Evolutionary conservation across 2,888 invertebrate species (phyloP), one percentile per base, ranked within the genome.

Genomic region (Acheta domesticus): DNA sequence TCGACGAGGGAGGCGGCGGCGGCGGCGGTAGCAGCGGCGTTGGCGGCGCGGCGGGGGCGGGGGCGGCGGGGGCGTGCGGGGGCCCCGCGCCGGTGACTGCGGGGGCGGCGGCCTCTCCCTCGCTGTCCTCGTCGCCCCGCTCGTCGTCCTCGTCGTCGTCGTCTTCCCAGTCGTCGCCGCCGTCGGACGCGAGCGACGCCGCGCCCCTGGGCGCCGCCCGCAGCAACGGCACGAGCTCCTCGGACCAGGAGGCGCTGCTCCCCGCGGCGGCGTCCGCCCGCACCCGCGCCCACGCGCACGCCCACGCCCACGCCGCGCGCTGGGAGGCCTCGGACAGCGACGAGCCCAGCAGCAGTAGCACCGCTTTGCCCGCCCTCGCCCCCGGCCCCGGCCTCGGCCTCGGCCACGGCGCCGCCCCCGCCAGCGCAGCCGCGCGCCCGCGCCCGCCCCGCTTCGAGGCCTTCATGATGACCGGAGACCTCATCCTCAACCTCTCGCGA

Each of bases 391-490:
- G 86, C 88, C 83, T 85, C 84, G 83, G 85, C 74, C n/a, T 19
- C 19, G n/a, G 21, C 23, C 21, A 16, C 20, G 21, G 20, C 16
- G 20, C 75, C 14, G 23, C 75, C 23, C 75, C 75, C 75, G 12
- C 16, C 75, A 48, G 76, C 48, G 14, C 48, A 20, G 19, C 48
- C 48, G 48, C 21, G 19, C 76, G 36, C 76, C 87, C 81, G 86
- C 88, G 83, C 86, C 86, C 86, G 85, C 88, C 86, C 79, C 93
- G 95, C 87, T 96, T 95, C 88, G 96, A 96, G 88, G 95, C 96
- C 80, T 98, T 96, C 90, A 95, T 97, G 93, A 98, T 98, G 98
- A 98, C 98, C 49, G 98, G 98, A 76, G 97, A 98, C 88, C 92
- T 97, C 85, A 97, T 98, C 87, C 91, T 98, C 84, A 97, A 97